Base-by-base conservation (phyloP, 92 coral and sea anemone species). In the Zoanthus sociatus region DNA sequence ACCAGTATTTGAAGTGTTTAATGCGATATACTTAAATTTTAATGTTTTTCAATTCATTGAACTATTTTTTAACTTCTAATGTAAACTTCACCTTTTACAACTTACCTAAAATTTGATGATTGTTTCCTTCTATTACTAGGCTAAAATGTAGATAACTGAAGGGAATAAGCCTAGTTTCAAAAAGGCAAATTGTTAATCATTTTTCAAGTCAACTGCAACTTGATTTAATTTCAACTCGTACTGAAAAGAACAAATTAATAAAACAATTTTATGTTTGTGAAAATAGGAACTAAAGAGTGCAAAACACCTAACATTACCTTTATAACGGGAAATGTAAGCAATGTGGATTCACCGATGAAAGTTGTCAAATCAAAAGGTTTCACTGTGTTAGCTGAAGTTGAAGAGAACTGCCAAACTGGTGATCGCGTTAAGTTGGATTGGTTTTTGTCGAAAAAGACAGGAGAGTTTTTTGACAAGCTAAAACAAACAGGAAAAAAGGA, bases 221-320 rank as follows among this genome's bases (percentile, higher is more conserved):
- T 37, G 42, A 37, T 37, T 37, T 37, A 37, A 37, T 2, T 37
- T 37, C 2, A 37, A 37, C 4, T 37, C 4, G 42, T 37, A 37
- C 1, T 17, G 46, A 69, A 31, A 68, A 20, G 26, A 63, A 9
- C 69, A 63, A 63, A 63, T 16, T 8, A 63, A n/a, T 63, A 18
- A 63, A 17, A 63, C 26, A 63, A 63, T 16, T 31, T 31, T 3
- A 30, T 69, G 2, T 33, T 31, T 69, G 10, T 69, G 1, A 44
- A 45, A 46, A 81, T 74, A 81, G 85, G 85, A 32, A 81, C 20
- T 54, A 74, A 30, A 10, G 51, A 71, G 21, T 81, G 85, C 42
- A 74, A 64, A 26, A 81, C 85, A 0, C 85, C 85, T n/a, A 81
- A 81, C 75, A 21, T 81, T 48, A 81, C 75, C 46, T 70, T 81